Conservation (phyloP, 2,888 invertebrate genomes). For the Encarsia formosa region DNA sequence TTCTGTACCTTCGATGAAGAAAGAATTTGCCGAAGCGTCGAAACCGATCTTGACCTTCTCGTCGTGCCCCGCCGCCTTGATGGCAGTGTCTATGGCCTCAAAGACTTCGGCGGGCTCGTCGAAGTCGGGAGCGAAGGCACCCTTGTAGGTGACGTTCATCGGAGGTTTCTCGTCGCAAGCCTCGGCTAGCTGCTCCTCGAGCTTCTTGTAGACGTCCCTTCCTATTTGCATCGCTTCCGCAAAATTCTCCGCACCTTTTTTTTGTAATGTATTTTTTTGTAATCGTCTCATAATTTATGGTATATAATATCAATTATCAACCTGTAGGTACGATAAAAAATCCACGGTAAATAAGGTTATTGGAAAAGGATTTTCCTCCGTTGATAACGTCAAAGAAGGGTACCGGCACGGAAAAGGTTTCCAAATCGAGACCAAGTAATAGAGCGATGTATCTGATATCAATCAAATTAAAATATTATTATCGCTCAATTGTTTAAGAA, state of each 20-base stretch:
- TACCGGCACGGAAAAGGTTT: slow-evolving; percentile 39
- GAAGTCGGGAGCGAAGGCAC: slow-evolving; percentile 40
- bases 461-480: too few species aligned
- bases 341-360: slow-evolving; percentile 39
- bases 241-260: slow-evolving; percentile 42
- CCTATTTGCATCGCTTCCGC: slow-evolving; percentile 45
- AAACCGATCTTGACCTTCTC: slow-evolving; percentile 41
- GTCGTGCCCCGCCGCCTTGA: slow-evolving; percentile 39
- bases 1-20: slow-evolving; percentile 40
- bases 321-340: slow-evolving; percentile 43
- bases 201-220: slow-evolving; percentile 36
- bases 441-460: slow-evolving; percentile 38
- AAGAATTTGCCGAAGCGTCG: slow-evolving; percentile 41
- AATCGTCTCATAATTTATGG: neutral
- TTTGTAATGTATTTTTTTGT: too few species aligned
- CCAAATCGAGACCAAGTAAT: slow-evolving; percentile 38
- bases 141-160: slow-evolving; percentile 36
- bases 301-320: slow-evolving; percentile 14
- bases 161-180: slow-evolving; percentile 36
- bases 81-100: slow-evolving; percentile 38
- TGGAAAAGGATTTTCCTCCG: slow-evolving; percentile 40
- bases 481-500: too few species aligned
- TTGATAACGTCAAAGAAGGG: slow-evolving; percentile 44
- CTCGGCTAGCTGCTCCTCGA: slow-evolving; percentile 39
- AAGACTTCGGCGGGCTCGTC: slow-evolving; percentile 38